These are phyloP conservation scores for Propithecus coquereli DNA, from an alignment of 2,113 vertebrate species.

Conservation along the genomic window DNA sequence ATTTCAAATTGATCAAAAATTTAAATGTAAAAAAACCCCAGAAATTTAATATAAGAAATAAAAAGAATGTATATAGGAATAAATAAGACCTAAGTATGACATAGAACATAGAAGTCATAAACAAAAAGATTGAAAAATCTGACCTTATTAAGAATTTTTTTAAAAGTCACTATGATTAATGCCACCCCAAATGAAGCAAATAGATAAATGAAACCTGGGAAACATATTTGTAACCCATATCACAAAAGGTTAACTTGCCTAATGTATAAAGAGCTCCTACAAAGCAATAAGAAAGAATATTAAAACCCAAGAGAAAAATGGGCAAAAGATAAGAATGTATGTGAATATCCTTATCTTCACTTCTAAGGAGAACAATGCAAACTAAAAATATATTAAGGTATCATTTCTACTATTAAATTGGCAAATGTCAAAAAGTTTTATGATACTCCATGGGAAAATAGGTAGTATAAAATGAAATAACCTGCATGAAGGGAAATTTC, in stretches of 20 bases:
- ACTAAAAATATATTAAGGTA: background rate
- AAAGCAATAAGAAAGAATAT: background rate
- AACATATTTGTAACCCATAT: background rate
- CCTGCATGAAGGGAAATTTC: background rate
- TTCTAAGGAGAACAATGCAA: background rate
- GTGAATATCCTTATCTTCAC: background rate
- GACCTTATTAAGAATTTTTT: background rate
- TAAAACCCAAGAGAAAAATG: background rate
- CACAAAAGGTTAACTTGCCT: background rate
- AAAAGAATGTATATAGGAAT: background rate
- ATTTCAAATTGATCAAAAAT: slow-evolving; percentile 3
- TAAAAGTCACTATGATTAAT: background rate
- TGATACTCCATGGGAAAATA: background rate
- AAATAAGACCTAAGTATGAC: background rate
- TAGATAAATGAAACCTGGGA: background rate
- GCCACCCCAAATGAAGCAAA: background rate
- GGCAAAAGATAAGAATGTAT: background rate
- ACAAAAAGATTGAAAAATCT: background rate
- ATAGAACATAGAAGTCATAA: background rate
- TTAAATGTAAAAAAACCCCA: background rate
- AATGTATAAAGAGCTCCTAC: background rate
- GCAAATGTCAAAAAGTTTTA: background rate
- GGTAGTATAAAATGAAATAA: background rate
- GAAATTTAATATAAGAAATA: background rate
- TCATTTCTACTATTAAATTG: background rate